Percentiles rank a stretch among this genome's conserved stretches.
Evolutionary conservation across 2,888 invertebrate genomes (phyloP).

Genomic region (Cephus rjabovi): DNA sequence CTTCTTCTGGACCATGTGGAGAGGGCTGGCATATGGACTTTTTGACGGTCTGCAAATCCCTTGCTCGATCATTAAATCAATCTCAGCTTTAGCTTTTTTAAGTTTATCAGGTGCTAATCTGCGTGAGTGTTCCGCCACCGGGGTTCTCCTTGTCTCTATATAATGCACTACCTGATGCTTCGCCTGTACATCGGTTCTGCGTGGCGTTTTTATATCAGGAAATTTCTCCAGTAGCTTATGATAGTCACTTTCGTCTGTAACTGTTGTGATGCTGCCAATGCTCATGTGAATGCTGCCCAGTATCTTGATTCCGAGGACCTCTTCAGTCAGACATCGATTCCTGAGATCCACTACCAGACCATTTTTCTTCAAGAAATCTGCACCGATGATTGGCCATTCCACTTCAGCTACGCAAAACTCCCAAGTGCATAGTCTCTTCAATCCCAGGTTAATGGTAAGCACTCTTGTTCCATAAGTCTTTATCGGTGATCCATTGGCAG

Average conservation of each 20-base stretch:
- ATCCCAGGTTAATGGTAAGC: constrained; percentile 22
- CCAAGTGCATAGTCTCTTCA: constrained; percentile 24
- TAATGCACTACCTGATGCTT: constrained; percentile 8
- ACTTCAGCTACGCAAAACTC: constrained; percentile 25
- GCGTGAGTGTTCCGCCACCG: constrained; percentile 16
- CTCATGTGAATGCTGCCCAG: no score
- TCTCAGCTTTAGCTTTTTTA: constrained; percentile 13
- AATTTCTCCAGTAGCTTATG: constrained; percentile 4
- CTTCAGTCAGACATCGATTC: neutral
- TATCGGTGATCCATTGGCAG: constrained; percentile 22
- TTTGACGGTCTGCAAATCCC: constrained; percentile 39
- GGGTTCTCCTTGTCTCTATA: constrained; percentile 18
- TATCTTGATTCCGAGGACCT: no score
- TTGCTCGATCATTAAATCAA: constrained; percentile 31
- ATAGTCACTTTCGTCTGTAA: no score
- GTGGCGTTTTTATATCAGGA: constrained; percentile 4
- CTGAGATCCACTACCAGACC: constrained; percentile 10
- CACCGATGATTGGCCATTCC: constrained; percentile 1
- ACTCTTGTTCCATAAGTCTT: constrained; percentile 20
- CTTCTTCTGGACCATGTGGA: constrained; percentile 40
- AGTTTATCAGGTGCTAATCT: constrained; percentile 34
- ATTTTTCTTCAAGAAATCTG: constrained; percentile 11
- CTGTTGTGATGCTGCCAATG: no score
- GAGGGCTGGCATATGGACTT: constrained; percentile 37
- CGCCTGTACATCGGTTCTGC: neutral